A percentile compares a stretch with the other conserved stretches of the same genome.
These are phyloP conservation scores for Henricia sp. DNA, from an alignment of 53 echinoderm and acorn worm species.

Conservation along the genomic window DNA sequence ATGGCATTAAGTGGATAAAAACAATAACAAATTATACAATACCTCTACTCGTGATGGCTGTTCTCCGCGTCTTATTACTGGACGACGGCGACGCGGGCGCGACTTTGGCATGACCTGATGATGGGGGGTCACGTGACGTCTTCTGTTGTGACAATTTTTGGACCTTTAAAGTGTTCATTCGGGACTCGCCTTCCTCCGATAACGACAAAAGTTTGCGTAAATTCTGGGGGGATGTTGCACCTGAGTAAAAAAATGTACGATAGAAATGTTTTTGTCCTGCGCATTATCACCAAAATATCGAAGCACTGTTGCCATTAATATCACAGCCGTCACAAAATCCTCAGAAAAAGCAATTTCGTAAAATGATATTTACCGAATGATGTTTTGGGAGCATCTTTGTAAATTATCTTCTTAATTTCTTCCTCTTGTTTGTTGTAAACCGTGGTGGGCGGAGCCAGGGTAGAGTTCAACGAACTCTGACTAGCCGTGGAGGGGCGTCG, in stretches of 20 bases:
- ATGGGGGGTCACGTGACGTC: conserved; percentile 56
- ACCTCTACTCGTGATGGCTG: conserved; percentile 22
- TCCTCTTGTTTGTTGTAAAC: conserved; percentile 78
- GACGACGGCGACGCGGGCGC: conserved; percentile 40
- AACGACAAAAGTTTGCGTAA: conserved; percentile 92
- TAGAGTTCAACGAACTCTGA: conserved; percentile 25
- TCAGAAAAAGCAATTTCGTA: too few species aligned
- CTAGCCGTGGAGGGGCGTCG: conserved; percentile 39
- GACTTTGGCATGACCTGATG: conserved; percentile 31
- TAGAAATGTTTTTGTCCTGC: too few species aligned
- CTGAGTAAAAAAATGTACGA: conserved; percentile 30
- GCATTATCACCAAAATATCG: too few species aligned
- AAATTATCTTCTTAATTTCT: conserved; percentile 94
- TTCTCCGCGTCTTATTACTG: conserved; percentile 56
- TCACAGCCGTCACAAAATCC: too few species aligned
- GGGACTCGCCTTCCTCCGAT: conserved; percentile 95
- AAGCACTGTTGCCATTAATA: too few species aligned
- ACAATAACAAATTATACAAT: too few species aligned
- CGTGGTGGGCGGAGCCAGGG: conserved; percentile 34
- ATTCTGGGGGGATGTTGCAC: conserved; percentile 96
- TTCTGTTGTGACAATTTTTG: conserved; percentile 69
- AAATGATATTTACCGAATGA: conserved; percentile 92
- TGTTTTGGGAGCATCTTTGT: conserved; percentile 98
- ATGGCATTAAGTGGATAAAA: too few species aligned
- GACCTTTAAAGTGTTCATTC: conserved; percentile 83